Evolutionary conservation across 2,888 invertebrate species (phyloP), one percentile per base, ranked within the genome.

Genomic region (Plebejus anna): DNA sequence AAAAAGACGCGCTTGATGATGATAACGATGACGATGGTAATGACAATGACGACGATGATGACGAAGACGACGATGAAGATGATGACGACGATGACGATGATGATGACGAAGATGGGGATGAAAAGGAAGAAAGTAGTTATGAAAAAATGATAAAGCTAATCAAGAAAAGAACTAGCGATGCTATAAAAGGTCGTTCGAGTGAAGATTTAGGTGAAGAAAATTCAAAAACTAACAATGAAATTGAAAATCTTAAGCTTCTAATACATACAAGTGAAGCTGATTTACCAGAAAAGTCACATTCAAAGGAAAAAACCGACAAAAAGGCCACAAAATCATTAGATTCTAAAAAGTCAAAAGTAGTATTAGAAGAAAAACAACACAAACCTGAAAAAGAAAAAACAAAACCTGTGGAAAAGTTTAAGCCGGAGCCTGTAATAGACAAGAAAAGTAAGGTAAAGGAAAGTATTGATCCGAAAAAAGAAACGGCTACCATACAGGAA

Each of bases 101-200:
- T 2, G 66, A 75, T 16, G 75, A 75, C 9, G 61, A 61, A 4
- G 66, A 70, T 28, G 51, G 66, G n/a, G 47, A 66, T n/a, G n/a
- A 22, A 13, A 11, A 36, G 11, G 5, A 66, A 66, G 66, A 66
- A 66, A 66, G 66, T 51, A 42, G 42, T 42, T 72, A 72, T 47
- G 72, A 72, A 13, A 32, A 22, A 28, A 73, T 73, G 73, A 73
- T 73, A 32, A 73, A 55, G 11, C 28, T 73, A 9, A 73, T 73
- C 6, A 73, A 73, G 28, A 78, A 73, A 3, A 77, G 75, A 75
- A 79, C 81, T 71, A 82, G 80, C 36, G 81, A 82, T 78, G 38
- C 73, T 51, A 28, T 73, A 55, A 61, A 76, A 76, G 70, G 75
- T 42, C 28, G 76, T 73, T 75, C 76, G 71, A 75, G 75, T 7